Base-by-base conservation (phyloP, 2,113 vertebrate species). In the Prunella himalayana region DNA sequence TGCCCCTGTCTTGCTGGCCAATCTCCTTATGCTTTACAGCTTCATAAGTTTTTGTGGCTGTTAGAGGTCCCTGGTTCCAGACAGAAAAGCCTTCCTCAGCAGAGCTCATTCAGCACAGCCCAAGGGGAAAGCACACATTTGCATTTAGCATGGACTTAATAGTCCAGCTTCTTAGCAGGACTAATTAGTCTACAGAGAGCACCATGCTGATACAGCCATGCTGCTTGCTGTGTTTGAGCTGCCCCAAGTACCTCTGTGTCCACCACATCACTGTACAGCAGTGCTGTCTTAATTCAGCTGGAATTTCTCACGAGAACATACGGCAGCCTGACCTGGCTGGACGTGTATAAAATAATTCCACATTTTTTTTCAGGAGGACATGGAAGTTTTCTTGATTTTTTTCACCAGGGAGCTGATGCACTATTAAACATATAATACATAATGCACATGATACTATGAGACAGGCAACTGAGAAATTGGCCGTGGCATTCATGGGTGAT, bases 131-230 rank as follows among this genome's bases (percentile, higher is more conserved):
- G 47, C 60, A 65, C 33, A 73, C 54, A 39, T 42, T 60, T 45
- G 54, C 63, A 39, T 54, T 92, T 92, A 63, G 35, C 42, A 33
- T 31, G 21, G 79, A 33, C 41, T 82, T 71, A 84, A 68, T 27
- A 81, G 86, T 60, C 61, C 75, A 69, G 45, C 60, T 86, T 81
- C 76, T 81, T 93, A 92, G 72, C 50, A 86, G 80, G 64, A 59
- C 76, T 94, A 97, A 94, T 93, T 94, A 90, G 51, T 59, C 94
- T 68, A 78, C 72, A 66, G 92, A 83, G 90, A 93, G 64, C 39
- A 66, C 27, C 30, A 5, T 51, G 68, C 79, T 90, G 68, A 86
- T 86, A 39, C 4, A 88, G 72, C 35, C 64, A 13, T 31, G 24
- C 80, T 81, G 47, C 37, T 54, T 57, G 42, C 83, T 50, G 47